A percentile compares a stretch with the other conserved stretches of the same genome.
These are phyloP conservation scores for Dryadula phaetusa DNA, from an alignment of 2,888 invertebrate genomes.

Conservation along the genomic window DNA sequence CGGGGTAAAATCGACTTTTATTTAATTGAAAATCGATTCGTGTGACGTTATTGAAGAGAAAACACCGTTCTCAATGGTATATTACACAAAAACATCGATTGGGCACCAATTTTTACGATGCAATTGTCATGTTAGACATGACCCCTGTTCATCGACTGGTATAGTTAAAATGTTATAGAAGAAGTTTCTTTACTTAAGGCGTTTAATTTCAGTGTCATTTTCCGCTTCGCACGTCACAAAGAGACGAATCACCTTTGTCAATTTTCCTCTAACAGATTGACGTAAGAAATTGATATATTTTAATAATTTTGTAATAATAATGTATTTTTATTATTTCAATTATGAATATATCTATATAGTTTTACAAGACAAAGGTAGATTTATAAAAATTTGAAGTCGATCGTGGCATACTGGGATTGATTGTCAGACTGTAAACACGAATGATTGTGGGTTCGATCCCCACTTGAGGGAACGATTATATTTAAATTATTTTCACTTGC, in stretches of 20 bases:
- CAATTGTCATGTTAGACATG: slow-evolving; percentile 18
- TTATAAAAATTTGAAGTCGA: too few species aligned
- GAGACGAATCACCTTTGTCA: neutral
- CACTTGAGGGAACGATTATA: too few species aligned
- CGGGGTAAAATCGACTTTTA: slow-evolving; percentile 31
- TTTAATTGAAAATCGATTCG: slow-evolving; percentile 16
- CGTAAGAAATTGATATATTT: too few species aligned
- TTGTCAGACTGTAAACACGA: too few species aligned
- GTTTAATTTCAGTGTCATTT: neutral
- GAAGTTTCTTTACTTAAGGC: neutral
- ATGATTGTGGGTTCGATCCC: too few species aligned
- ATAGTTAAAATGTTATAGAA: neutral
- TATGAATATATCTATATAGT: too few species aligned
- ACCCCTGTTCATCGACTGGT: neutral
- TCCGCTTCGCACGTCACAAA: neutral
- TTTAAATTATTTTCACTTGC: too few species aligned
- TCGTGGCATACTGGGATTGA: too few species aligned
- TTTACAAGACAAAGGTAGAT: too few species aligned
- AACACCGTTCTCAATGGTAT: slow-evolving; percentile 20
- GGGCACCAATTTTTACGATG: neutral
- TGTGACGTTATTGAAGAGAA: slow-evolving; percentile 21
- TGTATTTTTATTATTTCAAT: too few species aligned
- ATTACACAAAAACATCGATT: neutral
- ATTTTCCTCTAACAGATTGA: neutral
- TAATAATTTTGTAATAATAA: too few species aligned